A percentile compares a stretch with the other conserved stretches of the same genome.
Evolutionary conservation across 2,113 vertebrate genomes (phyloP).

Genomic region (Labeo rohita): DNA sequence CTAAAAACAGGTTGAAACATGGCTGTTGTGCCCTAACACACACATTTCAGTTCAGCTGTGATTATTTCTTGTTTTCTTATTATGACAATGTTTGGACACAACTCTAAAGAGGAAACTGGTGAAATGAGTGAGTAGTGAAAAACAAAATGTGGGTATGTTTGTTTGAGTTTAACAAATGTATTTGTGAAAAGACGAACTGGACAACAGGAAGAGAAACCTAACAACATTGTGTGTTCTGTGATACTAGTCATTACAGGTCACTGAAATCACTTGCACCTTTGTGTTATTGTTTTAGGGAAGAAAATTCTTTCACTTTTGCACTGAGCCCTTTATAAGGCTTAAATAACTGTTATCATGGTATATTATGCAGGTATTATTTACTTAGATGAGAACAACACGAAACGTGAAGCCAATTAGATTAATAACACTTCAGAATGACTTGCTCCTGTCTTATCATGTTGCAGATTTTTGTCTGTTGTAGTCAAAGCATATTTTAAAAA

Average conservation of each 20-base stretch:
- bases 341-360: conserved; percentile 16
- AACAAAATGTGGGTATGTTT: neutral
- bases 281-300: conserved; percentile 7
- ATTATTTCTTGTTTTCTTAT: neutral
- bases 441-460: conserved; percentile 28
- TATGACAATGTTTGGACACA: neutral
- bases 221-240: neutral
- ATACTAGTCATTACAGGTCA: neutral
- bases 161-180: neutral
- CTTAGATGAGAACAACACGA: neutral
- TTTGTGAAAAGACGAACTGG: neutral
- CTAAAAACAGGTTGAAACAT: conserved; percentile 47
- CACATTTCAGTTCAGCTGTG: neutral
- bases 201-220: neutral
- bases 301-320: conserved; percentile 6
- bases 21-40: conserved; percentile 38
- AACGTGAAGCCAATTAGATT: conserved; percentile 28
- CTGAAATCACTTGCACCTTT: neutral
- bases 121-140: no score
- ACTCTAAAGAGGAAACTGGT: neutral
- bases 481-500: neutral
- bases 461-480: conserved; percentile 19
- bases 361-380: conserved; percentile 30
- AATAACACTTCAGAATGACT: neutral
- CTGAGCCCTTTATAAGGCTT: neutral